These are phyloP conservation scores for Myotis pilosus DNA, from an alignment of 2,797 vertebrate genomes.

Conservation along the genomic window DNA sequence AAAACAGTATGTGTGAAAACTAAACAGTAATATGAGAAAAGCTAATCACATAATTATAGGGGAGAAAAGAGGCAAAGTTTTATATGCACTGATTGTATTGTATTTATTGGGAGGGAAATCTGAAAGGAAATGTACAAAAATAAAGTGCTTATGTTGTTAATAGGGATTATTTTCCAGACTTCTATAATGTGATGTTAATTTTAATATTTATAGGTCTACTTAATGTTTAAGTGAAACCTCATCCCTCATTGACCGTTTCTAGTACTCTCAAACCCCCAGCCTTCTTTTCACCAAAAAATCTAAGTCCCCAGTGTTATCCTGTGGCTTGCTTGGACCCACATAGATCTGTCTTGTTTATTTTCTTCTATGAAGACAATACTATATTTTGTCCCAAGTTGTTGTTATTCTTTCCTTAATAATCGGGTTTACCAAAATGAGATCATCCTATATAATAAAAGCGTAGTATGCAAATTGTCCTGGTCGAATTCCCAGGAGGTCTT, in stretches of 20 bases:
- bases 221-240: constrained; percentile 5
- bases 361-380: background rate
- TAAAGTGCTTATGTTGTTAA: background rate
- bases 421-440: background rate
- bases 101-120: background rate
- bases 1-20: constrained; percentile 9
- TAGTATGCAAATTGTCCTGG: no score
- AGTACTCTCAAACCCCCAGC: background rate
- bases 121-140: background rate
- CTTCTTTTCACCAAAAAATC: background rate
- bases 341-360: constrained; percentile 5
- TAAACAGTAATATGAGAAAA: constrained; percentile 33
- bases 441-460: no score
- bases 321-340: background rate
- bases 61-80: background rate
- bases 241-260: background rate
- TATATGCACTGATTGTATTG: background rate
- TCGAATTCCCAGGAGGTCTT: no score
- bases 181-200: background rate
- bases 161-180: constrained; percentile 6
- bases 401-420: constrained; percentile 6
- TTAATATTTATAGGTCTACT: background rate
- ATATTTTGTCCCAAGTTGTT: background rate
- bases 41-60: background rate
- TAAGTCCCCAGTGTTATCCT: background rate